These are phyloP conservation scores for Isaurus tuberculatus DNA, from an alignment of 92 coral and sea anemone species.

Conservation along the genomic window DNA sequence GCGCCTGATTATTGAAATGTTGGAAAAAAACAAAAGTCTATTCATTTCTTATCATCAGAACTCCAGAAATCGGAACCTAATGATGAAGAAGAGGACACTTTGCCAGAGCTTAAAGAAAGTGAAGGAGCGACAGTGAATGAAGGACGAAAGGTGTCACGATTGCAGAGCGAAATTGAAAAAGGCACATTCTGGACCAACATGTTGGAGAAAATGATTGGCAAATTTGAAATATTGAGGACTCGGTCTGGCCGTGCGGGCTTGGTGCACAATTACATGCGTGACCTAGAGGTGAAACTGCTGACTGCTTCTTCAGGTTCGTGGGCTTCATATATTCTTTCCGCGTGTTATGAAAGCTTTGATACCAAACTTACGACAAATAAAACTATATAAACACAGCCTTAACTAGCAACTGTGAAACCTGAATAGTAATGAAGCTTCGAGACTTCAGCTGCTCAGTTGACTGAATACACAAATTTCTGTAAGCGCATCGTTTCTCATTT, in stretches of 20 bases:
- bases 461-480: no score
- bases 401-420: no score
- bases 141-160: slow-evolving; percentile 1
- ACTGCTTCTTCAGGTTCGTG: background rate
- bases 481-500: no score
- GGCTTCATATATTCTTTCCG: no score
- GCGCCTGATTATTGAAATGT: no score
- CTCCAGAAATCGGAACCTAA: background rate
- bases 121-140: background rate
- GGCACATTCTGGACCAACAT: slow-evolving; percentile 25
- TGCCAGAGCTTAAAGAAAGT: background rate
- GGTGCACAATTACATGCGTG: slow-evolving; percentile 75
- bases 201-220: slow-evolving; percentile 35
- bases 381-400: no score
- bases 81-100: background rate
- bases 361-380: no score
- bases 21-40: no score
- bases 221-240: slow-evolving; percentile 63
- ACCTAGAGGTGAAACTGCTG: slow-evolving; percentile 46
- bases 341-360: no score
- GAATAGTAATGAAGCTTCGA: no score
- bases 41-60: background rate
- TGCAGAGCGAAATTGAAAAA: slow-evolving; percentile 25
- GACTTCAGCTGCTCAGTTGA: no score
- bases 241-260: slow-evolving; percentile 78